Base-by-base conservation (phyloP, 2,797 vertebrate species). In the Miopithecus talapoin region DNA sequence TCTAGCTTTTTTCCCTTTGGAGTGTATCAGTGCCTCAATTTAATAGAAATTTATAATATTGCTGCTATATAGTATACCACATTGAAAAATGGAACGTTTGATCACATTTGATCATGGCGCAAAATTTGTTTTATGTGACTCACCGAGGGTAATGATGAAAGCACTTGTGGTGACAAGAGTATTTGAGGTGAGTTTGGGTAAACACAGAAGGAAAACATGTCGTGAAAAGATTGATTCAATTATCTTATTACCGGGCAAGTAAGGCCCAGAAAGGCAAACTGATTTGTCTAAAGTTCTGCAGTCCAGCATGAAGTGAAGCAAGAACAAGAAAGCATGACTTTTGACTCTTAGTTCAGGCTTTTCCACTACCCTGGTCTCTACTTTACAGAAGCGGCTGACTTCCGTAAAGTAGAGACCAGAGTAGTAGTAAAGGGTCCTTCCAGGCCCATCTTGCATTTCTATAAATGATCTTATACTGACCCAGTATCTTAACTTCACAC, bases 211-310 rank as follows among this genome's bases (percentile, higher is more conserved):
- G 36, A 92, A 95, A 85, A 76, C 43, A 3, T 41, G 64, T 64
- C 87, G 87, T 95, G 57, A 95, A 96, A 97, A 64, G 91, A 95
- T 78, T 41, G 80, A 96, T 70, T 59, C 48, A 36, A 70, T 84
- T 87, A 68, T 74, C 64, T 41, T 50, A 72, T 57, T 68, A 59
- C 19, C 36, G 48, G 72, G n/a, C n/a, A 30, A 85, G 26, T 7
- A 24, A 79, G 48, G n/a, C 78, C 75, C 76, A 83, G 46, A 33
- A 53, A 57, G 55, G 46, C 72, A 76, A 59, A 78, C 3, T 4
- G 8, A 57, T 93, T 78, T 50, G n/a, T 76, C 68, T 64, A 85
- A 74, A 48, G 11, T 55, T 43, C 41, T 81, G 59, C 22, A 16
- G 43, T 11, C 61, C 74, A 92, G 74, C 36, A 72, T 33, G 59